Evolutionary conservation across 2,113 vertebrate genomes (phyloP).

Genomic region (Nothobranchius furzeri): DNA sequence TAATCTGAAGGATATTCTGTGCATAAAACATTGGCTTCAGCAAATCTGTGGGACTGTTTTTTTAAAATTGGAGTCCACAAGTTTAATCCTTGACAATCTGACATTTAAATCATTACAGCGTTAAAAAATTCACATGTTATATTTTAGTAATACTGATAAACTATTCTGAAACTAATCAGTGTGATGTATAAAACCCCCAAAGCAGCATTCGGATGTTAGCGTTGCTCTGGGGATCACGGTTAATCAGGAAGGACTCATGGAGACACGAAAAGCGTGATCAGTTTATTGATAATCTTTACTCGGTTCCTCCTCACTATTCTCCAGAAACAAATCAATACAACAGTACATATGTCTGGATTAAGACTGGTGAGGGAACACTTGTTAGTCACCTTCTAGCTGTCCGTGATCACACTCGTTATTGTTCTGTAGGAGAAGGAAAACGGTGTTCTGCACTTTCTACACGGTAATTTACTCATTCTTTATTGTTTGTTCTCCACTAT

Average conservation of each 20-base stretch:
- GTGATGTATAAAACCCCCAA: neutral
- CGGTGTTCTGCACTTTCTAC: no score
- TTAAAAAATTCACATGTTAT: neutral
- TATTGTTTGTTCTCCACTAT: no score
- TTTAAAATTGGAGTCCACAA: no score
- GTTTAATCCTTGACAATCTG: neutral
- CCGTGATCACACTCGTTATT: neutral
- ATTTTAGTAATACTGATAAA: no score
- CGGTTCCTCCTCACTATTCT: neutral
- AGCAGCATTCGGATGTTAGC: neutral
- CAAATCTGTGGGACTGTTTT: neutral
- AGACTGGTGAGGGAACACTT: conserved; percentile 1
- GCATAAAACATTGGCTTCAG: conserved; percentile 17
- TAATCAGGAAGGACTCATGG: neutral
- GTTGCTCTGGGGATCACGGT: neutral
- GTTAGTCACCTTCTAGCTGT: neutral
- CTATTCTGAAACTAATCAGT: neutral
- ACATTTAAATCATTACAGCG: neutral
- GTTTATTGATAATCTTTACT: neutral
- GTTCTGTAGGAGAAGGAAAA: no score
- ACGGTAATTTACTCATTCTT: no score
- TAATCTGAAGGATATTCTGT: neutral
- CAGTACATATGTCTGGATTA: neutral
- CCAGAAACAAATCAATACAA: neutral
- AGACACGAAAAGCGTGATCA: neutral